phyloP scores from a whole-genome alignment of 2,797 vertebrate genomes.

The Acestrorhynchus altus region DNA sequence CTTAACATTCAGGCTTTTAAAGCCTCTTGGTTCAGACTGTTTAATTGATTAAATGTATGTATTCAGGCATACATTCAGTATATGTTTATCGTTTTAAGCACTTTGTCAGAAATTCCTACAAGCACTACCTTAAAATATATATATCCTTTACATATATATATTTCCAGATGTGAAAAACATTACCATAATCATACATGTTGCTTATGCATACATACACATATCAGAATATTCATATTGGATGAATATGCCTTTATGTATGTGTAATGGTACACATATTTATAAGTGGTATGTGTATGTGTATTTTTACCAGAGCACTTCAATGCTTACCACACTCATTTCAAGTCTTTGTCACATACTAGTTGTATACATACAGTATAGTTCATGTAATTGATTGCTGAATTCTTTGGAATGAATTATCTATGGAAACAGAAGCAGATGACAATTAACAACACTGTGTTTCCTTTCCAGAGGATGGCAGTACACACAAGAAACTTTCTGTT shows the following conservation, averaged over 20 bases:
- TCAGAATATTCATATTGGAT: constrained; percentile 22
- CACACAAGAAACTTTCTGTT: constrained; percentile 83
- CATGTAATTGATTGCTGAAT: too few species aligned
- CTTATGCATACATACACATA: constrained; percentile 27
- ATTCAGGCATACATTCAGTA: constrained; percentile 59
- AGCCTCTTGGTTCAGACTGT: not conserved
- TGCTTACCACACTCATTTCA: not conserved
- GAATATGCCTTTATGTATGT: constrained; percentile 12
- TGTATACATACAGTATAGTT: not conserved
- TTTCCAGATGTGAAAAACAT: constrained; percentile 45
- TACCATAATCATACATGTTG: constrained; percentile 52
- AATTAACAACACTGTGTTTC: constrained; percentile 75
- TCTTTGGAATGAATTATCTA: not conserved
- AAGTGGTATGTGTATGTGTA: not conserved
- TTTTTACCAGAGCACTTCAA: not conserved
- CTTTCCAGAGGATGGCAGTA: constrained; percentile 80
- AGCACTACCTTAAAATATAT: constrained; percentile 41
- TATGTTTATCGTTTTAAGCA: constrained; percentile 56
- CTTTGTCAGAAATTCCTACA: constrained; percentile 38
- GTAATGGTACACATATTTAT: not conserved
- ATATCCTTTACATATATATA: constrained; percentile 54
- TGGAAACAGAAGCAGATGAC: constrained; percentile 48
- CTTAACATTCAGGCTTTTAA: not conserved
- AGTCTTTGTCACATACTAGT: constrained; percentile 29
- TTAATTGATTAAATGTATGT: constrained; percentile 60